These are phyloP conservation scores for Eospalax fontanierii DNA, from an alignment of 2,797 vertebrate genomes.

Conservation along the genomic window DNA sequence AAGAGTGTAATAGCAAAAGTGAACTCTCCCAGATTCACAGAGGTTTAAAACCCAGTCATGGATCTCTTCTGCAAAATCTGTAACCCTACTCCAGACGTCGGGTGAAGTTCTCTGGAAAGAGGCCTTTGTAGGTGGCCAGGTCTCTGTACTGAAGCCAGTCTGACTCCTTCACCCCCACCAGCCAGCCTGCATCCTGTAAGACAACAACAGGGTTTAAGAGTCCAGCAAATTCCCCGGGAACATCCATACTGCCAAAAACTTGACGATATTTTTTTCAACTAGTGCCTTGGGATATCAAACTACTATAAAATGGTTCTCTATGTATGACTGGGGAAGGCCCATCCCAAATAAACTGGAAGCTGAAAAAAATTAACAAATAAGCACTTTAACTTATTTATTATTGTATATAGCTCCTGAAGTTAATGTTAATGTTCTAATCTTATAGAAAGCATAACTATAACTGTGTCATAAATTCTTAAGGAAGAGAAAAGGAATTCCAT, in stretches of 20 bases:
- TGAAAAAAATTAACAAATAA: background rate
- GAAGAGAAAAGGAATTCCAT: background rate
- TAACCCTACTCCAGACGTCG: constrained; percentile 91
- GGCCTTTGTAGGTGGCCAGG: constrained; percentile 92
- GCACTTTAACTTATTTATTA: background rate
- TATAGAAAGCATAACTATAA: background rate
- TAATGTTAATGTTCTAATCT: background rate
- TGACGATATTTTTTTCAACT: background rate
- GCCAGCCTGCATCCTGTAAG: constrained; percentile 97
- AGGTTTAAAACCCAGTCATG: constrained; percentile 85
- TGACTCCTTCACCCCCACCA: constrained; percentile 95
- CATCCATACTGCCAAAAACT: background rate
- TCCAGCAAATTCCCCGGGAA: background rate
- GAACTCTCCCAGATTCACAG: constrained; percentile 86
- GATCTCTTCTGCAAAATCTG: constrained; percentile 67
- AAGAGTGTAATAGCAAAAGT: constrained; percentile 86
- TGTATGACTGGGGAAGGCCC: background rate
- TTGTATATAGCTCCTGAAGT: background rate
- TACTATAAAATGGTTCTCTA: background rate
- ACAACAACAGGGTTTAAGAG: constrained; percentile 76
- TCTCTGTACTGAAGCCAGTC: constrained; percentile 94
- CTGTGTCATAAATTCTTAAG: constrained; percentile 16
- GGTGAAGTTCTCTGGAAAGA: constrained; percentile 98
- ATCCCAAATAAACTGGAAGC: background rate
- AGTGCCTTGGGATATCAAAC: no score